phyloP scores from a whole-genome alignment of 2,888 invertebrate genomes.

The Pemphredon lugubris region DNA sequence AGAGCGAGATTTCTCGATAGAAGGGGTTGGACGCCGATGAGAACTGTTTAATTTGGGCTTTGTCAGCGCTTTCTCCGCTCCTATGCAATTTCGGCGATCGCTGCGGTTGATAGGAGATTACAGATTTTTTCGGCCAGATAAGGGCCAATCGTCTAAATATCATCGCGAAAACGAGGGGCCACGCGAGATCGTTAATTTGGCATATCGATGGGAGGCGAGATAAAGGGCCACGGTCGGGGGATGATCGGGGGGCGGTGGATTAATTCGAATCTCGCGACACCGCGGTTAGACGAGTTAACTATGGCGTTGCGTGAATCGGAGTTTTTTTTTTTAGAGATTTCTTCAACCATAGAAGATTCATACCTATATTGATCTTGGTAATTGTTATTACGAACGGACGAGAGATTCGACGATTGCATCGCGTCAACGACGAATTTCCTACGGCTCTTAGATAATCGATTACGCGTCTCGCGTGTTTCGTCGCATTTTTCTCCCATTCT shows the following conservation, averaged over 20 bases:
- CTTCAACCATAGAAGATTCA: background rate
- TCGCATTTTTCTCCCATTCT: slow-evolving; percentile 46
- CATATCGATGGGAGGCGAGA: slow-evolving; percentile 1
- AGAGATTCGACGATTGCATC: slow-evolving; percentile 7
- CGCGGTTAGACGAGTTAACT: background rate
- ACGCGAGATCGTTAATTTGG: slow-evolving; percentile 11
- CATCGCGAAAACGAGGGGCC: slow-evolving; percentile 14
- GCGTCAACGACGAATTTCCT: slow-evolving; percentile 20
- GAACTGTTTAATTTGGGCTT: slow-evolving; percentile 70
- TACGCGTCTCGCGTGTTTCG: slow-evolving; percentile 42
- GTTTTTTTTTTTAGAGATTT: background rate
- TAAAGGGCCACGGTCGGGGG: background rate
- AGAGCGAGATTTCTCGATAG: slow-evolving; percentile 30
- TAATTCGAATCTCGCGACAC: background rate
- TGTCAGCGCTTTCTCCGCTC: slow-evolving; percentile 49
- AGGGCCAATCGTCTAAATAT: slow-evolving; percentile 23
- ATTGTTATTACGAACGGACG: slow-evolving; percentile 34
- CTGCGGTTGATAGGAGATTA: slow-evolving; percentile 25
- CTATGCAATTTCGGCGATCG: slow-evolving; percentile 31
- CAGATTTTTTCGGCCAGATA: slow-evolving; percentile 36
- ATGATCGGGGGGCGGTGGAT: background rate
- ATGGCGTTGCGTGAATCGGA: background rate
- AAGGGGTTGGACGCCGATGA: slow-evolving; percentile 63
- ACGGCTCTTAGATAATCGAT: slow-evolving; percentile 54
- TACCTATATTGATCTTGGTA: background rate